A percentile compares a stretch with the other conserved stretches of the same genome.
Evolutionary conservation across 2,888 invertebrate species (phyloP).

Genomic region (Laothoe populi): DNA sequence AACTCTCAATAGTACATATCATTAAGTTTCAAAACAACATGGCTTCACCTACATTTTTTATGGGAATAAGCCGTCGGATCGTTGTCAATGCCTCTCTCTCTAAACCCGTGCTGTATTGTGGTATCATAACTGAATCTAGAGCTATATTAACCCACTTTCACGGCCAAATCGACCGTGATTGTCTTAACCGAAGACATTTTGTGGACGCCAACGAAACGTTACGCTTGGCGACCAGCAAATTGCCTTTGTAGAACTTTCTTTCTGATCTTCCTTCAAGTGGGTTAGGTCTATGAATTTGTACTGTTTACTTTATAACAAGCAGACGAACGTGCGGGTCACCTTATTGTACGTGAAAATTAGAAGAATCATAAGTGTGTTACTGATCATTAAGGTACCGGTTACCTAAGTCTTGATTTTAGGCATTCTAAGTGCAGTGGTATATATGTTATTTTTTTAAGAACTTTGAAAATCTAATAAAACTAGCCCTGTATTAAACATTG

Average conservation of each 20-base stretch:
- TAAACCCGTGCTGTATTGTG: constrained; percentile 2
- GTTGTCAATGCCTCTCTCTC: not conserved
- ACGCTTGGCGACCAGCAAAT: constrained; percentile 61
- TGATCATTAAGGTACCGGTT: too few relatives aligned
- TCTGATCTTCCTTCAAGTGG: constrained; percentile 47
- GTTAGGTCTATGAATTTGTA: constrained; percentile 33
- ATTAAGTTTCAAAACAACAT: not conserved
- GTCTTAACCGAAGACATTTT: constrained; percentile 41
- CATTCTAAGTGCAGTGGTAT: too few relatives aligned
- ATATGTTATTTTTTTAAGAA: too few relatives aligned
- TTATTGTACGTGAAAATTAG: too few relatives aligned
- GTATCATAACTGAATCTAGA: constrained; percentile 15
- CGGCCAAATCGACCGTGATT: constrained; percentile 53
- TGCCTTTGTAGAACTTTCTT: constrained; percentile 65
- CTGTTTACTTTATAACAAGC: not conserved
- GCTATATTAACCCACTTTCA: constrained; percentile 57
- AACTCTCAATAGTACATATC: too few relatives aligned
- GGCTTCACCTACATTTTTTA: not conserved
- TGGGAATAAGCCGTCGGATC: constrained; percentile 8
- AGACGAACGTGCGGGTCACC: not conserved
- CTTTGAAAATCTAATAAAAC: too few relatives aligned
- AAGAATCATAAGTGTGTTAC: too few relatives aligned
- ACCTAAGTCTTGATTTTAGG: too few relatives aligned
- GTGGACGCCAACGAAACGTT: constrained; percentile 50
- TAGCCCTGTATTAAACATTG: too few relatives aligned